Evolutionary conservation across 2,797 vertebrate species (phyloP).

Genomic region (Dermochelys coriacea): DNA sequence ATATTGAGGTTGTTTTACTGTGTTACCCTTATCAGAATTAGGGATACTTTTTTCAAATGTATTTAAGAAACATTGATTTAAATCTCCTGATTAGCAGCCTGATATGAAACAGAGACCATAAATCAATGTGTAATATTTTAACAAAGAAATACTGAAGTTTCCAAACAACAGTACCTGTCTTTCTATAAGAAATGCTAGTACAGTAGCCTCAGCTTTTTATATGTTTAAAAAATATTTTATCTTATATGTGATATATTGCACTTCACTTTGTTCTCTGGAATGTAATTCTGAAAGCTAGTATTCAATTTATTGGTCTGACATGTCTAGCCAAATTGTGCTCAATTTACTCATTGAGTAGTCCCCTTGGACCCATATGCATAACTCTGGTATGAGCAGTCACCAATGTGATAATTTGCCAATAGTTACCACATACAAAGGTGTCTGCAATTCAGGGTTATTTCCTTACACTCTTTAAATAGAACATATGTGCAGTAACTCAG

Average conservation of each 20-base stretch:
- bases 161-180: not conserved
- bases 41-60: slow-evolving; percentile 6
- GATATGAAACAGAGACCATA: slow-evolving; percentile 45
- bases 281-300: not conserved
- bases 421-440: not conserved
- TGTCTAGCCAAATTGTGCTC: not conserved
- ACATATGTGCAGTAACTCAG: not conserved
- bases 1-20: not conserved
- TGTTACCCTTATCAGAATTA: not conserved
- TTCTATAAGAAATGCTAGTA: not conserved
- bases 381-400: not conserved
- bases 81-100: slow-evolving; percentile 35
- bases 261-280: slow-evolving; percentile 3
- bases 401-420: not conserved
- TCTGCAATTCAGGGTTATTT: not conserved
- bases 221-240: slow-evolving; percentile 1
- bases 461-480: not conserved
- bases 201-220: not conserved
- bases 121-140: slow-evolving; percentile 53
- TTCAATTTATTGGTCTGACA: not conserved
- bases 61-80: slow-evolving; percentile 54
- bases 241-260: not conserved
- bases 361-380: not conserved
- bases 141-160: slow-evolving; percentile 14
- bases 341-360: not conserved